Evolutionary conservation across 1,140 invertebrate genomes (phyloP).

Genomic region (Drosophila athabasca): DNA sequence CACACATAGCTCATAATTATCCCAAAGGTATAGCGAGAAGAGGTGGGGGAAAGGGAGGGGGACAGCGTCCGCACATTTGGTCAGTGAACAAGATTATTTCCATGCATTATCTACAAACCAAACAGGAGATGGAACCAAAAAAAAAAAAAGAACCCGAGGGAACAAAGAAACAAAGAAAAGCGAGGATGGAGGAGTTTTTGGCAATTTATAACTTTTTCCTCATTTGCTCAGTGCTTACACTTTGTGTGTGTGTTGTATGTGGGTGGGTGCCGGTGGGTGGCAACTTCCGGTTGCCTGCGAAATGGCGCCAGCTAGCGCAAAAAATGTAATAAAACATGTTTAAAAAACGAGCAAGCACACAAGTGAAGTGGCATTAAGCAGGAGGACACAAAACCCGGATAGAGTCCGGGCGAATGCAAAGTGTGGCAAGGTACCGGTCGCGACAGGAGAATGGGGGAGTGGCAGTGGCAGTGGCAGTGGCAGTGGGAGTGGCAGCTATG

Average conservation of each 20-base stretch:
- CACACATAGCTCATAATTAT: constrained; percentile 77
- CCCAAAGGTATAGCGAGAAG: not conserved
- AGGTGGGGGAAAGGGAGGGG: too few relatives aligned
- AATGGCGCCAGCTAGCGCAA: constrained; percentile 65
- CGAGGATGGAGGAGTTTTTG: constrained; percentile 43
- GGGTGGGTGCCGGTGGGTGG: constrained; percentile 8
- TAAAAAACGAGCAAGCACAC: constrained; percentile 54
- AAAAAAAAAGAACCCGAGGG: not conserved
- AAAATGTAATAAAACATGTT: constrained; percentile 73
- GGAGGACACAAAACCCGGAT: constrained; percentile 31
- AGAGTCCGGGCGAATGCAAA: constrained; percentile 29
- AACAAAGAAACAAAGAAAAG: constrained; percentile 27
- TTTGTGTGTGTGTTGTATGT: not conserved
- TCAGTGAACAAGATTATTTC: constrained; percentile 67
- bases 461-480: not conserved
- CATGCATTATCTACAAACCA: constrained; percentile 65
- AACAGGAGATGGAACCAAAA: constrained; percentile 23
- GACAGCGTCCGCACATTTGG: constrained; percentile 24
- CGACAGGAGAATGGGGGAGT: not conserved
- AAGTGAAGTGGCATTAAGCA: constrained; percentile 74
- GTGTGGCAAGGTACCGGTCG: not conserved
- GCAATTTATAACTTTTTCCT: constrained; percentile 78
- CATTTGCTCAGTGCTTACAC: constrained; percentile 66
- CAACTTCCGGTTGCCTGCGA: constrained; percentile 66
- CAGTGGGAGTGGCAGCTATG: not conserved